A percentile compares a stretch with the other conserved stretches of the same genome.
Evolutionary conservation across 2,797 vertebrate species (phyloP).

Genomic region (Botia kubotai): DNA sequence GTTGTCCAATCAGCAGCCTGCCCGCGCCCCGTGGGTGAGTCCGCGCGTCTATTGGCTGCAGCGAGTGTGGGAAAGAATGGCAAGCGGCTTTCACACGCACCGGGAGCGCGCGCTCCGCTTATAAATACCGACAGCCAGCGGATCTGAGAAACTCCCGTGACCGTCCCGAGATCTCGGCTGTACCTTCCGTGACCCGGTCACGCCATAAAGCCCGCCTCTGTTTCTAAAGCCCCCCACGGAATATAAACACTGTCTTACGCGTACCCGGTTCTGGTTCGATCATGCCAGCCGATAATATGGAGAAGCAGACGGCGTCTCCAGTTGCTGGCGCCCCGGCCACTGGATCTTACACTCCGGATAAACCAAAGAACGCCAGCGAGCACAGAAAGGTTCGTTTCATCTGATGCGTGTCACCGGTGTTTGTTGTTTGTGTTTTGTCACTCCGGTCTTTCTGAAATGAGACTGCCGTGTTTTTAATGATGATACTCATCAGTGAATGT

Average conservation of each 20-base stretch:
- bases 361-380: constrained; percentile 89
- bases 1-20: constrained; percentile 82
- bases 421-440: neutral
- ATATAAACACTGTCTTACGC: constrained; percentile 64
- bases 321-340: constrained; percentile 85
- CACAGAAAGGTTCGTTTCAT: constrained; percentile 84
- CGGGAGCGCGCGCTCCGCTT: constrained; percentile 83
- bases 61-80: constrained; percentile 93
- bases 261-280: constrained; percentile 49
- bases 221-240: constrained; percentile 60
- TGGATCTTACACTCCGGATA: constrained; percentile 85
- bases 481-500: neutral
- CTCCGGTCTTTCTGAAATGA: neutral
- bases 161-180: constrained; percentile 45
- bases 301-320: constrained; percentile 87
- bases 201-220: constrained; percentile 4
- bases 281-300: constrained; percentile 88
- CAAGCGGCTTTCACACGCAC: constrained; percentile 90
- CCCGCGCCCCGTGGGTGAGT: constrained; percentile 83
- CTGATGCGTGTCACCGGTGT: neutral
- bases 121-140: constrained; percentile 84
- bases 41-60: constrained; percentile 85
- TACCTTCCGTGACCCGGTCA: neutral
- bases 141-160: constrained; percentile 59
- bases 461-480: neutral